A percentile compares a stretch with the other conserved stretches of the same genome.
Conservation (phyloP, 1,140 invertebrate species). For the Hetaerina americana region DNA sequence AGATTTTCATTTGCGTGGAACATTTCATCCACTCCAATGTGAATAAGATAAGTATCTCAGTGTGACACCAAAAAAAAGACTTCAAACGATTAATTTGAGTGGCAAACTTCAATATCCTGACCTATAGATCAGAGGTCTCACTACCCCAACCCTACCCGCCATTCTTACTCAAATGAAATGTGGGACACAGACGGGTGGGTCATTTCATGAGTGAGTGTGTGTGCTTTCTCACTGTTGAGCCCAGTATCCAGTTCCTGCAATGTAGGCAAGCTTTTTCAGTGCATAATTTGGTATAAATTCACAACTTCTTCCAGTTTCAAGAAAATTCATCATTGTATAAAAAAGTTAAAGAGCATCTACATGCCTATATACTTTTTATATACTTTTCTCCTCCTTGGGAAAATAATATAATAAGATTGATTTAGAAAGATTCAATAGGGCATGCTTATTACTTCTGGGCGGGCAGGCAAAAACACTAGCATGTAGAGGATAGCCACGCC, state of each 20-base stretch:
- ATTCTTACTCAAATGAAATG: not conserved
- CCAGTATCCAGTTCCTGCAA: not conserved
- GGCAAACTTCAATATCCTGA: not conserved
- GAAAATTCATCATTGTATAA: not conserved
- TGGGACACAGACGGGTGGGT: not conserved
- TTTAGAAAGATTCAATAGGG: not conserved
- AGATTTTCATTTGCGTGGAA: not conserved
- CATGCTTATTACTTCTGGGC: not conserved
- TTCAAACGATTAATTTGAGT: not conserved
- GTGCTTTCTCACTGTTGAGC: not conserved
- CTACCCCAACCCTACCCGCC: not conserved
- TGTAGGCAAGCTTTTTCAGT: not conserved
- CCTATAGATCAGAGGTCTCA: not conserved
- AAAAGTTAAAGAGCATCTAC: not conserved
- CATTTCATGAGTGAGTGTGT: not conserved
- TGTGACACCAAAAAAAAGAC: not conserved
- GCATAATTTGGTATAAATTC: conserved; percentile 1
- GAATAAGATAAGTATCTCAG: not conserved
- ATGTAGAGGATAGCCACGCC: not conserved
- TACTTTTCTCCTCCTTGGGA: not conserved
- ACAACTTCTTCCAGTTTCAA: not conserved
- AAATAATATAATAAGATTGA: not conserved
- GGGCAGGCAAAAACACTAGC: not conserved
- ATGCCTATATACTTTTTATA: not conserved
- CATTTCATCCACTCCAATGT: not conserved